A percentile compares a stretch with the other conserved stretches of the same genome.
These are phyloP conservation scores for Anableps anableps DNA, from an alignment of 2,797 vertebrate species.

Conservation along the genomic window DNA sequence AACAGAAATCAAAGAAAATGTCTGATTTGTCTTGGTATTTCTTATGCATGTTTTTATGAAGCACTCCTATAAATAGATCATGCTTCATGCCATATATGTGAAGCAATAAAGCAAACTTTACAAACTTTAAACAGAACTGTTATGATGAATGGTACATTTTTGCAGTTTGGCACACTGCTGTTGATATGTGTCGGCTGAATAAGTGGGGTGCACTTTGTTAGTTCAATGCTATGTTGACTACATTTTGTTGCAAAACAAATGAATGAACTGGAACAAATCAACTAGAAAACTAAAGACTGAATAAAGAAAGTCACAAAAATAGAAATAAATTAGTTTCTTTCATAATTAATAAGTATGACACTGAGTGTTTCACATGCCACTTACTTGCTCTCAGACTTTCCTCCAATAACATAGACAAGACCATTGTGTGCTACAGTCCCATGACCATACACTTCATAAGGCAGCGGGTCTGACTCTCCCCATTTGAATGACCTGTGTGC, in stretches of 20 bases:
- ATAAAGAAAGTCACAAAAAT: not conserved
- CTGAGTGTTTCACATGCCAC: conserved; percentile 24
- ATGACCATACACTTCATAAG: conserved; percentile 91
- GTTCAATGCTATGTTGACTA: not conserved
- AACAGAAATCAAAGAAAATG: not conserved
- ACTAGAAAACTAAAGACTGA: not conserved
- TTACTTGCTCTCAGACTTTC: conserved; percentile 93
- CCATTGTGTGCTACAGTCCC: conserved; percentile 88
- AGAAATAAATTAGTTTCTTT: not conserved
- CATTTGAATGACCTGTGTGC: conserved; percentile 94
- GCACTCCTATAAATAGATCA: not conserved
- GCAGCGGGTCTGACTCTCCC: conserved; percentile 94
- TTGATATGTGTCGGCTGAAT: not conserved
- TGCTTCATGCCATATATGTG: not conserved
- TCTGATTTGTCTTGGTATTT: not conserved
- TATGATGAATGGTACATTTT: not conserved
- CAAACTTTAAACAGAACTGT: not conserved
- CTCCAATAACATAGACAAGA: conserved; percentile 91
- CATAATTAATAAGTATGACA: not conserved
- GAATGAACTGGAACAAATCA: not conserved
- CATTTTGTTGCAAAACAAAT: not conserved
- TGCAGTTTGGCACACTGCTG: not conserved
- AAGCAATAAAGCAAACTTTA: not conserved
- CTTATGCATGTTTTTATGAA: not conserved
- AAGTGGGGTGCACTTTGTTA: not conserved